Conservation (phyloP, 2,797 vertebrate species). For the Bradypodion ventrale region DNA sequence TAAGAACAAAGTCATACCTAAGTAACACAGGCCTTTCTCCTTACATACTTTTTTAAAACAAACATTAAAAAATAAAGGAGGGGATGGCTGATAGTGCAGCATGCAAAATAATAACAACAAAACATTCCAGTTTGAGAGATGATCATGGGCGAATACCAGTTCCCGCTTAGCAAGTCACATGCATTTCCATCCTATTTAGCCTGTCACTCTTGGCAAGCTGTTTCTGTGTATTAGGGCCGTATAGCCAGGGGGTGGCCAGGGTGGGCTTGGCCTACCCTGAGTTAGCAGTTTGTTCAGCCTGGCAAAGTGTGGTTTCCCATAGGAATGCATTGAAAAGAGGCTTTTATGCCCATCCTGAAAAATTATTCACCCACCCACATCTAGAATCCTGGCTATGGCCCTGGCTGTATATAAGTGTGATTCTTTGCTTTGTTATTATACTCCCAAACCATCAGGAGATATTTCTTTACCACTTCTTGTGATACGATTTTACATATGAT, state of each 20-base stretch:
- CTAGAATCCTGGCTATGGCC: too few species aligned
- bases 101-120: slow-evolving; percentile 86
- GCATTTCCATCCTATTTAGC: background rate
- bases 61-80: slow-evolving; percentile 14
- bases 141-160: background rate
- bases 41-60: slow-evolving; percentile 51
- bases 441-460: background rate
- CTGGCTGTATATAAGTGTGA: too few species aligned
- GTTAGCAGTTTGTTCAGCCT: too few species aligned
- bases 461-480: background rate
- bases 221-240: too few species aligned
- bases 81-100: slow-evolving; percentile 77
- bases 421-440: too few species aligned
- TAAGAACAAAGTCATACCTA: slow-evolving; percentile 55
- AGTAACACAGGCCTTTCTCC: slow-evolving; percentile 61
- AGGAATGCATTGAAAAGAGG: too few species aligned
- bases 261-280: too few species aligned
- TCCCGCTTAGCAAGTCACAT: background rate
- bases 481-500: background rate
- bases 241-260: too few species aligned
- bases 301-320: too few species aligned
- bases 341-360: too few species aligned
- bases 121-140: slow-evolving; percentile 71
- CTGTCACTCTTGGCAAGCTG: background rate
- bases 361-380: too few species aligned